Percentiles rank a stretch among this genome's conserved stretches.
phyloP scores from a whole-genome alignment of 2,113 vertebrate genomes.

The Kryptolebias marmoratus region DNA sequence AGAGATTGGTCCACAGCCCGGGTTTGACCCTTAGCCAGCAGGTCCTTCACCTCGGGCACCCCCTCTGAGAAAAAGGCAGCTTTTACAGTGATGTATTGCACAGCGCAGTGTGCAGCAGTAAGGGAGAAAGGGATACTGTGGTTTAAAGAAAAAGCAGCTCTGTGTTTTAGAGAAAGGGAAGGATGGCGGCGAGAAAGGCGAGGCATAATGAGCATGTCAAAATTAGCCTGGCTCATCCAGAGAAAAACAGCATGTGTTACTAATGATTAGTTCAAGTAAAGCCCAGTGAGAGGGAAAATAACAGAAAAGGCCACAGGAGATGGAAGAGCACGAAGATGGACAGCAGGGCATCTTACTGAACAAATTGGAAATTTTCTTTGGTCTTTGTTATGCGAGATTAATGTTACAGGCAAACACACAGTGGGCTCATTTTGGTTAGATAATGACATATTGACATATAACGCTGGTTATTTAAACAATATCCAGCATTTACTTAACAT shows the following conservation, averaged over 20 bases:
- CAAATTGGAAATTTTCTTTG: constrained; percentile 45
- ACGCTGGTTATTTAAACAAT: constrained; percentile 1
- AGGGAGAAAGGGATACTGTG: constrained; percentile 30
- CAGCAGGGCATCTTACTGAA: constrained; percentile 26
- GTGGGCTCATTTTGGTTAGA: constrained; percentile 6
- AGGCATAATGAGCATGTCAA: constrained; percentile 66
- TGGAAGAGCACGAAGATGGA: constrained; percentile 13
- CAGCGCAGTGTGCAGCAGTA: constrained; percentile 20
- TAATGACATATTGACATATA: not conserved
- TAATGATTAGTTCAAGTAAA: constrained; percentile 65
- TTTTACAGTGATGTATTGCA: constrained; percentile 53
- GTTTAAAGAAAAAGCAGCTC: constrained; percentile 22
- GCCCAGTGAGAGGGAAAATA: constrained; percentile 40
- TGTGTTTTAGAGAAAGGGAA: constrained; percentile 18
- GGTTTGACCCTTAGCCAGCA: constrained; percentile 17
- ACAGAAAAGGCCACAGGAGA: constrained; percentile 41
- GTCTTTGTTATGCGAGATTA: constrained; percentile 38
- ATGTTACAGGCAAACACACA: constrained; percentile 17
- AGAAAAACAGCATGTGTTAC: constrained; percentile 64
- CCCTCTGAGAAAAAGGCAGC: constrained; percentile 7
- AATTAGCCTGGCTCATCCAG: constrained; percentile 62
- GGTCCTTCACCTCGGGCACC: constrained; percentile 21
- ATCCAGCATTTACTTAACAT: not conserved
- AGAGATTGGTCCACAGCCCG: constrained; percentile 20
- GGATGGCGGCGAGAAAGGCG: constrained; percentile 24